Evolutionary conservation across 2,113 vertebrate genomes (phyloP).

Genomic region (Dromaius novaehollandiae): DNA sequence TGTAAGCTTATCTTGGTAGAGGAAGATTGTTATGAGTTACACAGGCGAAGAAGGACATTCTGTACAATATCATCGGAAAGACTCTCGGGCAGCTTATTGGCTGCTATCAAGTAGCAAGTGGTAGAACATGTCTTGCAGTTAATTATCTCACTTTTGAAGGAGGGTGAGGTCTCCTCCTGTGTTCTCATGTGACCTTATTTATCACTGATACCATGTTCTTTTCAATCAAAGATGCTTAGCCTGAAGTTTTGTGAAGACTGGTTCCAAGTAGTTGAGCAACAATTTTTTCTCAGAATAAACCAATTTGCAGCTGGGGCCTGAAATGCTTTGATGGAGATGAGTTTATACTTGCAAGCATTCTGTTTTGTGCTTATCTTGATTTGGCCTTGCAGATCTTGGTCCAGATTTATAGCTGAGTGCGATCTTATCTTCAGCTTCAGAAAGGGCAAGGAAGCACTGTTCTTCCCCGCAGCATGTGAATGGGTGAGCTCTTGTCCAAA

Average conservation of each 20-base stretch:
- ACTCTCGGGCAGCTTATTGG: background rate
- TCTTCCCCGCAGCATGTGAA: background rate
- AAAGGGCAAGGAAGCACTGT: background rate
- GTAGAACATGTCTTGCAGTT: background rate
- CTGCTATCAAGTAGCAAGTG: background rate
- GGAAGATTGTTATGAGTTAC: background rate
- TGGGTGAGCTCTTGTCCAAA: background rate
- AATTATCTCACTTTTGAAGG: background rate
- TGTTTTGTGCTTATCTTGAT: conserved; percentile 66
- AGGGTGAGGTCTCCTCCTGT: background rate
- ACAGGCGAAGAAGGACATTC: background rate
- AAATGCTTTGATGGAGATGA: conserved; percentile 68
- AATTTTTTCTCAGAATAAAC: conserved; percentile 69
- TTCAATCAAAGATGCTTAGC: conserved; percentile 31
- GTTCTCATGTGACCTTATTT: conserved; percentile 37
- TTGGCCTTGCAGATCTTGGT: conserved; percentile 58
- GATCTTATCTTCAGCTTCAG: background rate
- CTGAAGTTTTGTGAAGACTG: conserved; percentile 40
- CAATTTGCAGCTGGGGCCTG: conserved; percentile 66
- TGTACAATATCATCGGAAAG: background rate
- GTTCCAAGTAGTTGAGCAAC: conserved; percentile 67
- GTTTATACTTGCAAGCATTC: conserved; percentile 61
- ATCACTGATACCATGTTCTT: conserved; percentile 21
- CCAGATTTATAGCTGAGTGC: conserved; percentile 46
- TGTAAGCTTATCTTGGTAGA: background rate